These are phyloP conservation scores for Orchesella flavescens DNA, from an alignment of 2,888 invertebrate genomes.

Conservation along the genomic window DNA sequence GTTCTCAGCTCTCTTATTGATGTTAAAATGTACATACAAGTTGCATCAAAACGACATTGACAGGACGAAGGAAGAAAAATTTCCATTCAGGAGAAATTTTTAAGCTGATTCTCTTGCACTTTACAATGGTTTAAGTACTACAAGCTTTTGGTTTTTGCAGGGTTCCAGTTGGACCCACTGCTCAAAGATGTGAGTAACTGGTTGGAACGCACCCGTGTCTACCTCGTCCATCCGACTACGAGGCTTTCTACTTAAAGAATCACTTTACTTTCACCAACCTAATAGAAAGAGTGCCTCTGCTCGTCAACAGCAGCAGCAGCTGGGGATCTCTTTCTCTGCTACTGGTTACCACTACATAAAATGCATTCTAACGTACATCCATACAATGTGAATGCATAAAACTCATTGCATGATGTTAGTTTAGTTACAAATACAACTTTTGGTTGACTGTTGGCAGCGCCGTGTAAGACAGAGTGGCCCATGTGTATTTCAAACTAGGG, in stretches of 20 bases:
- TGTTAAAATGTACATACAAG: slow-evolving; percentile 58
- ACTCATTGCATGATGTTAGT: slow-evolving; percentile 49
- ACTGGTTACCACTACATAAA: background rate
- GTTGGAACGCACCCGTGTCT: slow-evolving; percentile 60
- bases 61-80: slow-evolving; percentile 60
- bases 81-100: slow-evolving; percentile 60
- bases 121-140: slow-evolving; percentile 64
- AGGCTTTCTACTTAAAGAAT: slow-evolving; percentile 63
- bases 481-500: too few relatives aligned
- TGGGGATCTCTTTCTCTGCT: slow-evolving; percentile 44
- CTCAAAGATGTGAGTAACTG: slow-evolving; percentile 58
- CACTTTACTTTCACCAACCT: slow-evolving; percentile 63
- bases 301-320: slow-evolving; percentile 59
- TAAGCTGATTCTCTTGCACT: slow-evolving; percentile 64
- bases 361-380: background rate
- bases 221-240: slow-evolving; percentile 62
- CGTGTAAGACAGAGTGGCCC: background rate
- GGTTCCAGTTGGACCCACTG: slow-evolving; percentile 54
- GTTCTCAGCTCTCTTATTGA: slow-evolving; percentile 52
- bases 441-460: slow-evolving; percentile 23
- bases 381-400: slow-evolving; percentile 54
- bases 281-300: slow-evolving; percentile 61
- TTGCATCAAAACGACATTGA: slow-evolving; percentile 62
- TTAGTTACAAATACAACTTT: slow-evolving; percentile 47
- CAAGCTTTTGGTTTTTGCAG: slow-evolving; percentile 64